Evolutionary conservation across 1,140 invertebrate species (phyloP), one percentile per base, ranked within the genome.

Genomic region (Micrasema longulum): DNA sequence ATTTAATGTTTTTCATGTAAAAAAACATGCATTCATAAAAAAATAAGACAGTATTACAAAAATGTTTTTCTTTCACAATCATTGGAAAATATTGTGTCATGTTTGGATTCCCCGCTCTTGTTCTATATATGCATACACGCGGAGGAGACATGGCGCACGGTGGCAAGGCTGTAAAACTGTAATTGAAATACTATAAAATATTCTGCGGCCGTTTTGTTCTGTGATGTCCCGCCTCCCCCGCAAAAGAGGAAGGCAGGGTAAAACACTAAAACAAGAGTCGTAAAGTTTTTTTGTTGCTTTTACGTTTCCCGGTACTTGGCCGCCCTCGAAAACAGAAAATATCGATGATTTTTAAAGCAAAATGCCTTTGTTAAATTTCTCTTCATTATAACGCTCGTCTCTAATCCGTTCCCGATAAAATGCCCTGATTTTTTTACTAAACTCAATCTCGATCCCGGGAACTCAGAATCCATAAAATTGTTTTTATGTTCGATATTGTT

Each of bases 141-240:
- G 5, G 36, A 11, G 26, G 64, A 14, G 43, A 36, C 22, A 20
- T n/a, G 70, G 63, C 57, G 70, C 70, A 47, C 63, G 45, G 64
- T 69, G 69, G 62, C 57, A 45, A 60, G 74, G 74, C 68, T 72
- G 74, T 75, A 75, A 75, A 75, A 75, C 66, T 75, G 74, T 75
- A 75, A 75, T 75, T 75, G 74, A 75, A 75, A 75, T 72, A 66
- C 74, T 72, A 75, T 75, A 72, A 75, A 75, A 75, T 75, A 75
- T 75, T 75, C 70, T 63, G 74, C 53, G 74, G 66, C 66, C 70
- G 74, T 66, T 75, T 70, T 72, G 74, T 63, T 75, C 72, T 63
- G 52, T 72, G 66, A 63, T 60, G 20, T 36, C 57, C 60, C 47
- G 47, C 67, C 53, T 69, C 11, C 26, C 67, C 67, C 26, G 7